Percentiles rank a stretch among this genome's conserved stretches.
These are phyloP conservation scores for Chondrilla cf. caribensis DNA, from an alignment of 37 sponge, comb jelly and placozoan species.

Conservation along the genomic window DNA sequence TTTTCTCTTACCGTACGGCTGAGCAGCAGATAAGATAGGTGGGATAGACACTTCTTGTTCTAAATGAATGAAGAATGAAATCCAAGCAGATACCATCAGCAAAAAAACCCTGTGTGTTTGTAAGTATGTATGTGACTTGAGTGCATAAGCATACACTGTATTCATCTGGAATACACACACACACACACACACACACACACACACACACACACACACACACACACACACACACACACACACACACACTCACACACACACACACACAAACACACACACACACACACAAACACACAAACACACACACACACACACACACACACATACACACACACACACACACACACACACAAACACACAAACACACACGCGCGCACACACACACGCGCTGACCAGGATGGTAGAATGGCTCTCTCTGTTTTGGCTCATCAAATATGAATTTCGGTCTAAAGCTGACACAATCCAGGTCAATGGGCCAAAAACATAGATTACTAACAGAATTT, in stretches of 20 bases:
- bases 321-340: background rate
- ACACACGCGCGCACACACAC: no score
- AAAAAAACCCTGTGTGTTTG: no score
- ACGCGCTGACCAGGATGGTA: conserved; percentile 17
- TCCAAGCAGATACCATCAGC: background rate
- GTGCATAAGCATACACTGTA: no score
- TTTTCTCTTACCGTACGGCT: background rate
- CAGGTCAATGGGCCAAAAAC: conserved; percentile 67
- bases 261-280: no score
- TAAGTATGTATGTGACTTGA: no score
- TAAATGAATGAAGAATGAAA: background rate
- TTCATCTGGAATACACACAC: background rate
- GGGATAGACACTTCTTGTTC: conserved; percentile 15
- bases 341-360: no score
- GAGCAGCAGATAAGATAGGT: conserved; percentile 17
- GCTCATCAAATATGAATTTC: conserved; percentile 27
- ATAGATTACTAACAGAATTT: background rate
- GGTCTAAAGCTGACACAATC: conserved; percentile 33
- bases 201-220: no score
- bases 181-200: background rate
- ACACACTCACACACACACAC: background rate
- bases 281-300: no score
- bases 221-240: no score
- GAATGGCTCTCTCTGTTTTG: conserved; percentile 51
- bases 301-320: background rate